These are phyloP conservation scores for Hyperoplus lanceolatus DNA, from an alignment of 2,797 vertebrate genomes.

Conservation along the genomic window DNA sequence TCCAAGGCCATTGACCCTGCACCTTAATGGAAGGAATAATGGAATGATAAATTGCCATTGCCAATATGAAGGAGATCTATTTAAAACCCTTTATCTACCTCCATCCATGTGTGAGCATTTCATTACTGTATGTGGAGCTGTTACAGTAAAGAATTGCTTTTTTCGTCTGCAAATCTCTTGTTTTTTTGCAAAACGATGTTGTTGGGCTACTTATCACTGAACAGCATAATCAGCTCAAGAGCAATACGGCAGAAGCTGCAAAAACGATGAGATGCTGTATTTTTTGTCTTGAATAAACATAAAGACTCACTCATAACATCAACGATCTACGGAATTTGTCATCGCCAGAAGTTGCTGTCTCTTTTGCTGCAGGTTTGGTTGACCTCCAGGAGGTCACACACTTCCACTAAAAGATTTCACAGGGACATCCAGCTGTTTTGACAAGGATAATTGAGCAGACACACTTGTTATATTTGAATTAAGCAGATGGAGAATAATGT, in stretches of 20 bases:
- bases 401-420: not conserved
- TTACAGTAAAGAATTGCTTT: too few species aligned
- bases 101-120: not conserved
- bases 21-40: not conserved
- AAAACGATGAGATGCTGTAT: not conserved
- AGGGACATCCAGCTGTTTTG: not conserved
- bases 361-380: not conserved
- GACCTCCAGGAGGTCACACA: constrained; percentile 20
- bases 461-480: not conserved
- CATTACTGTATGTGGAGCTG: too few species aligned
- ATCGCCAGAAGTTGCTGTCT: constrained; percentile 16
- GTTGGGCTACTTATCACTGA: not conserved
- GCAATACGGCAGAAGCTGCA: not conserved
- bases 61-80: not conserved
- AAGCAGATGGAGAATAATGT: not conserved
- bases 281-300: constrained; percentile 7
- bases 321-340: constrained; percentile 6
- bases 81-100: not conserved
- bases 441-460: constrained; percentile 5
- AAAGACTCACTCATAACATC: not conserved
- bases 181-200: not conserved
- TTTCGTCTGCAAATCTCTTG: not conserved
- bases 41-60: not conserved
- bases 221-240: not conserved
- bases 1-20: not conserved